Evolutionary conservation across 2,797 vertebrate species (phyloP).

Genomic region (Micromesistius poutassou): DNA sequence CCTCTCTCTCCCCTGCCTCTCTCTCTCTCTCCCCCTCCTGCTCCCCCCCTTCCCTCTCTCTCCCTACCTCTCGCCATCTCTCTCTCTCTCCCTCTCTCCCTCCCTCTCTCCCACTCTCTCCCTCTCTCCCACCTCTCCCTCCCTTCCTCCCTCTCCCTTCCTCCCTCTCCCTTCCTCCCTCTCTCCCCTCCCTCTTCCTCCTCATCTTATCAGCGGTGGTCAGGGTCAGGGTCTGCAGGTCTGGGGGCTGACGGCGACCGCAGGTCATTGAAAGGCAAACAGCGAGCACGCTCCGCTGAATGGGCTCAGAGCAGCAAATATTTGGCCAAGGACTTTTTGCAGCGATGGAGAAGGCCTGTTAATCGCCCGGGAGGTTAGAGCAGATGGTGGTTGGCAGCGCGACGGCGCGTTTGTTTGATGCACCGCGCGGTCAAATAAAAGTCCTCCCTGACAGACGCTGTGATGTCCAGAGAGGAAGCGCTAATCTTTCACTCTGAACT

Average conservation of each 20-base stretch:
- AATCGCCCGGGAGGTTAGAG: constrained; percentile 47
- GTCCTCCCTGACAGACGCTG: no score
- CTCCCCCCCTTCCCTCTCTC: background rate
- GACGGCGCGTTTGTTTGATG: constrained; percentile 40
- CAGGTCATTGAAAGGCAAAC: constrained; percentile 75
- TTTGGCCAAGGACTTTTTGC: constrained; percentile 68
- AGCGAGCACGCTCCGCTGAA: constrained; percentile 68
- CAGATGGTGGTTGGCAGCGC: constrained; percentile 53
- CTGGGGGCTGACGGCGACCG: constrained; percentile 68
- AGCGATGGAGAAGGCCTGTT: constrained; percentile 51
- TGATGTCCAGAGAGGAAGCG: no score
- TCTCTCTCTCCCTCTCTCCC: background rate
- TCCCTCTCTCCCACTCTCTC: background rate
- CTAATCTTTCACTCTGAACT: no score
- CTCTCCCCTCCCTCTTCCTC: constrained; percentile 22
- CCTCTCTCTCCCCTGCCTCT: background rate
- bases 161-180: constrained; percentile 57
- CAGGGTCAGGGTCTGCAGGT: constrained; percentile 75
- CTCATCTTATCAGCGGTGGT: constrained; percentile 60
- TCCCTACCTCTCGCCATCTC: background rate
- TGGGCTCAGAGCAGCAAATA: constrained; percentile 76
- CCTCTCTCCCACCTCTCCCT: background rate
- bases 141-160: background rate
- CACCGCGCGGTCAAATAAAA: constrained; percentile 70
- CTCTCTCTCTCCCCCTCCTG: background rate